A percentile compares a stretch with the other conserved stretches of the same genome.
phyloP scores from a whole-genome alignment of 2,113 vertebrate species.

The Globicephala melas region DNA sequence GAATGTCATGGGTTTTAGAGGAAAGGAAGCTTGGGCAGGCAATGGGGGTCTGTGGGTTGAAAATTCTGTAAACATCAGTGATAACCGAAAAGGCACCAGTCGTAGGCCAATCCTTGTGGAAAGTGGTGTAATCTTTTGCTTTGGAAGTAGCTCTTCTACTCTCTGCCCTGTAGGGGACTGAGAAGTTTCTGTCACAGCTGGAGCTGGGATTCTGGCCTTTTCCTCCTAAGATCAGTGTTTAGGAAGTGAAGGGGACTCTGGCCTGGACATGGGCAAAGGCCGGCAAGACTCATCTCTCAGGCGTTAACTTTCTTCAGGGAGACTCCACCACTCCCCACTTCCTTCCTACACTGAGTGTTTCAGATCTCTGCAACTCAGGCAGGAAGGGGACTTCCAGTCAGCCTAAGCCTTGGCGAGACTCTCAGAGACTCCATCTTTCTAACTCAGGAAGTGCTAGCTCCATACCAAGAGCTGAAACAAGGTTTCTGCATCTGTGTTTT shows the following conservation, averaged over 20 bases:
- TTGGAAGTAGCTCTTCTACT: not conserved
- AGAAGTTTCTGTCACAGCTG: not conserved
- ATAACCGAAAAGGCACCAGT: not conserved
- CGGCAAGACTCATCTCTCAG: not conserved
- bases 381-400: slow-evolving; percentile 59
- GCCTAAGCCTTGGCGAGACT: not conserved
- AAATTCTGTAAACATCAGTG: not conserved
- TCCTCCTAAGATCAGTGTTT: not conserved
- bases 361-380: not conserved
- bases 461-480: slow-evolving; percentile 18
- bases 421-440: not conserved
- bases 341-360: not conserved
- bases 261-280: not conserved
- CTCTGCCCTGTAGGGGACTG: not conserved
- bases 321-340: not conserved
- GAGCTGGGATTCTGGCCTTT: not conserved
- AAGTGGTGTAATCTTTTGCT: not conserved
- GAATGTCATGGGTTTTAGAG: not conserved
- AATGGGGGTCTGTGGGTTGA: not conserved
- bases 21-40: not conserved
- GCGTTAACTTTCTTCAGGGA: not conserved
- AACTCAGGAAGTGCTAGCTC: slow-evolving; percentile 46
- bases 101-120: not conserved
- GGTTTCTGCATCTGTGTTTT: slow-evolving; percentile 50
- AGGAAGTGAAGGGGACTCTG: not conserved